A percentile compares a stretch with the other conserved stretches of the same genome.
phyloP scores from a whole-genome alignment of 2,888 invertebrate species.

The Caprella mutica region DNA sequence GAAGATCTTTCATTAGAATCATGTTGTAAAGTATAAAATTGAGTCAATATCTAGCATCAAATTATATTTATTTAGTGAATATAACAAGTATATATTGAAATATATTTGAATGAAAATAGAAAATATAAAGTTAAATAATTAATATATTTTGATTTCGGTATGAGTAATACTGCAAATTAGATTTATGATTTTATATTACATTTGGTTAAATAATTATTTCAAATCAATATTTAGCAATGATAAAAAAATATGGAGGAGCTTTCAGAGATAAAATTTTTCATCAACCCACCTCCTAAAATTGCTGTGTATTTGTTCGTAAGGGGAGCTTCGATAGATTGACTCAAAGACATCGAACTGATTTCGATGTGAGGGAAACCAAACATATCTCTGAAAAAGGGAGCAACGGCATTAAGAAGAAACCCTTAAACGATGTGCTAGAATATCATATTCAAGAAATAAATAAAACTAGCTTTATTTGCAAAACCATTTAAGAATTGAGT shows the following conservation, averaged over 20 bases:
- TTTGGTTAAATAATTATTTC: too few relatives aligned
- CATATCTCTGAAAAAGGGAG: slow-evolving; percentile 28
- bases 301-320: slow-evolving; percentile 73
- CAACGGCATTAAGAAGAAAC: too few relatives aligned
- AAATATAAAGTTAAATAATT: slow-evolving; percentile 2
- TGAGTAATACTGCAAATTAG: too few relatives aligned
- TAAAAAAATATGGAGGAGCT: too few relatives aligned
- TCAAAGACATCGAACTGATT: slow-evolving; percentile 83
- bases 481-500: too few relatives aligned
- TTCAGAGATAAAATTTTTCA: background rate
- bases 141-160: slow-evolving; percentile 6
- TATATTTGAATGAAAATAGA: slow-evolving; percentile 11
- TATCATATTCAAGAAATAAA: too few relatives aligned
- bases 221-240: too few relatives aligned
- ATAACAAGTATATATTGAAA: slow-evolving; percentile 7
- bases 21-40: background rate
- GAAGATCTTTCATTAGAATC: background rate
- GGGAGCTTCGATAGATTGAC: slow-evolving; percentile 87
- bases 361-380: slow-evolving; percentile 61
- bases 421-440: too few relatives aligned
- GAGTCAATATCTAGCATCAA: background rate
- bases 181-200: too few relatives aligned
- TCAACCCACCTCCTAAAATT: slow-evolving; percentile 52
- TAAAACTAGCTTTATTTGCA: too few relatives aligned
- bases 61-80: slow-evolving; percentile 11